Conservation (phyloP, 2,797 vertebrate species). For the Molossus alvarezi region DNA sequence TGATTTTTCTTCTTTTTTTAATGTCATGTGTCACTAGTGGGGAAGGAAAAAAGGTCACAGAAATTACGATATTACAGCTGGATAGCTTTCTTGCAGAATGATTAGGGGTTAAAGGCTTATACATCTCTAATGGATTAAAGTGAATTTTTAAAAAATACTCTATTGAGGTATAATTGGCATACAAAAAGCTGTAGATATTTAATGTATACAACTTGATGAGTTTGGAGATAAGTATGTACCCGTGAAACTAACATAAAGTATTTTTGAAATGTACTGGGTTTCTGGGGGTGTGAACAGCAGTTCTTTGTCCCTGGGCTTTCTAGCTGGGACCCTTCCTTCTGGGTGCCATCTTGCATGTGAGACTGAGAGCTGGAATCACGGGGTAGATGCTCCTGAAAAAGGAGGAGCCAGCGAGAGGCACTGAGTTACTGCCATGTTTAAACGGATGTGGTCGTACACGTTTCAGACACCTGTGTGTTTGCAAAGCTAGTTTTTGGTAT, state of each 20-base stretch:
- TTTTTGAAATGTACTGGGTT: background rate
- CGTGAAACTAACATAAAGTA: background rate
- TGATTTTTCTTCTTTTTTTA: slow-evolving; percentile 2
- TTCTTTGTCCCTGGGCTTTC: background rate
- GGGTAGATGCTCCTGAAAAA: background rate
- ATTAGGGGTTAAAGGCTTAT: background rate
- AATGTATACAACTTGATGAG: background rate
- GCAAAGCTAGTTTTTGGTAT: background rate
- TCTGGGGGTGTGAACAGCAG: background rate
- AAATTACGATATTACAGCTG: background rate
- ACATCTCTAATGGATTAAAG: background rate
- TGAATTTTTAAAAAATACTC: background rate
- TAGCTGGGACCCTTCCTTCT: background rate
- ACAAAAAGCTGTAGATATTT: background rate
- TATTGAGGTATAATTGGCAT: background rate
- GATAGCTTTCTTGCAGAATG: background rate
- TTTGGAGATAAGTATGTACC: background rate
- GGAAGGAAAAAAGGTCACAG: slow-evolving; percentile 43
- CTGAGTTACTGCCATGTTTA: background rate
- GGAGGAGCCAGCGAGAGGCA: background rate
- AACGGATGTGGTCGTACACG: background rate
- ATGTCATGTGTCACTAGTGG: background rate
- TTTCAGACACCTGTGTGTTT: background rate
- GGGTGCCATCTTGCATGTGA: background rate
- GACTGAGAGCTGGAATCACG: background rate